These are phyloP conservation scores for Argyresthia goedartella DNA, from an alignment of 2,888 invertebrate genomes.

Conservation along the genomic window DNA sequence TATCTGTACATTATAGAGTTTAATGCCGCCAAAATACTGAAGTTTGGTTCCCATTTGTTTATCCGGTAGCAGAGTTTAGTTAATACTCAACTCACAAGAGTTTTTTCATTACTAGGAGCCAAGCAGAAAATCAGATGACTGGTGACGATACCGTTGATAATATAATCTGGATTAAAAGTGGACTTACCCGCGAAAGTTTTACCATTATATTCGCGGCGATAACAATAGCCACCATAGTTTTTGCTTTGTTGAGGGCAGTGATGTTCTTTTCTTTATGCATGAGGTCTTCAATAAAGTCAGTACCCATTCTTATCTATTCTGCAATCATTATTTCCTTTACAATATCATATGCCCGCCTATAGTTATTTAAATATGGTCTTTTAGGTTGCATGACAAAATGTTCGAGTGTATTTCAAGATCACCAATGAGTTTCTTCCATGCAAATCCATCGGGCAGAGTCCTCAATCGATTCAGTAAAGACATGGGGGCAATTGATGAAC, in stretches of 20 bases:
- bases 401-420: conserved; percentile 69
- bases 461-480: conserved; percentile 88
- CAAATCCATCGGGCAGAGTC: conserved; percentile 85
- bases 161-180: conserved; percentile 43
- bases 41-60: too few relatives aligned
- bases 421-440: conserved; percentile 80
- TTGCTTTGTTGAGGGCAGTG: conserved; percentile 74
- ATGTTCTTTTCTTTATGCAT: conserved; percentile 76
- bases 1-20: too few relatives aligned
- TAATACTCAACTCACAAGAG: too few relatives aligned
- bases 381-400: conserved; percentile 76
- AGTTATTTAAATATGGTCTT: neutral
- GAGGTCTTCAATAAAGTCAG: conserved; percentile 72
- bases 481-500: conserved; percentile 84
- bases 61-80: too few relatives aligned
- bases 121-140: conserved; percentile 48
- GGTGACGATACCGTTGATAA: conserved; percentile 49
- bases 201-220: conserved; percentile 69
- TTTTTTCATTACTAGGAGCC: conserved; percentile 53
- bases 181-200: conserved; percentile 36
- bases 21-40: too few relatives aligned
- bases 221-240: conserved; percentile 64
- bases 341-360: neutral
- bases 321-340: neutral
- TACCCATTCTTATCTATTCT: conserved; percentile 4